Evolutionary conservation across 2,113 vertebrate species (phyloP).

Genomic region (Halcyon malimbica): DNA sequence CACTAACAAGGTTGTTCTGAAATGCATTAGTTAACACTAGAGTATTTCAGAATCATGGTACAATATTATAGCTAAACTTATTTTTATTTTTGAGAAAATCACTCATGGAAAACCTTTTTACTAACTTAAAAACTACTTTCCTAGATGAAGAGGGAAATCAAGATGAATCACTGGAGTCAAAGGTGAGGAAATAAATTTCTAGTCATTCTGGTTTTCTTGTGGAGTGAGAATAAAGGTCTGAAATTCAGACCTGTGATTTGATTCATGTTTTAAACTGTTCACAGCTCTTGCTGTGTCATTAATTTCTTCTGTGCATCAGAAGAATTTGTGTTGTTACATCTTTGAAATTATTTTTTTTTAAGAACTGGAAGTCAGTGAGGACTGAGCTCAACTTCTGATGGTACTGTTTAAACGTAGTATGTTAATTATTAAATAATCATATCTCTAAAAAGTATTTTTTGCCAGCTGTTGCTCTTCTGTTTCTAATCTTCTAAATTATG

Average conservation of each 20-base stretch:
- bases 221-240: not conserved
- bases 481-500: not conserved
- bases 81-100: slow-evolving; percentile 11
- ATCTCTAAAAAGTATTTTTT: not conserved
- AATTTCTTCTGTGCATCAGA: not conserved
- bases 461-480: not conserved
- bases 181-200: slow-evolving; percentile 68
- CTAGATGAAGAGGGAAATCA: slow-evolving; percentile 76
- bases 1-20: not conserved
- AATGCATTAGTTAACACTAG: not conserved
- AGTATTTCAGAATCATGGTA: not conserved
- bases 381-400: not conserved
- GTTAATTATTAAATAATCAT: not conserved
- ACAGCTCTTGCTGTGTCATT: not conserved
- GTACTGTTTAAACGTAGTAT: not conserved
- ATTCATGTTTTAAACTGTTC: not conserved
- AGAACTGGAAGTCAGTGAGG: not conserved
- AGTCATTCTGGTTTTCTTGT: not conserved
- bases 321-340: not conserved
- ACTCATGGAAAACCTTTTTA: not conserved
- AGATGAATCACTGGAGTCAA: slow-evolving; percentile 78
- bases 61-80: not conserved
- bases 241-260: not conserved
- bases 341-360: not conserved
- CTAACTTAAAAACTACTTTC: slow-evolving; percentile 43